A percentile compares a stretch with the other conserved stretches of the same genome.
Evolutionary conservation across 1,140 invertebrate species (phyloP).

Genomic region (Caenorhabditis brenneri): DNA sequence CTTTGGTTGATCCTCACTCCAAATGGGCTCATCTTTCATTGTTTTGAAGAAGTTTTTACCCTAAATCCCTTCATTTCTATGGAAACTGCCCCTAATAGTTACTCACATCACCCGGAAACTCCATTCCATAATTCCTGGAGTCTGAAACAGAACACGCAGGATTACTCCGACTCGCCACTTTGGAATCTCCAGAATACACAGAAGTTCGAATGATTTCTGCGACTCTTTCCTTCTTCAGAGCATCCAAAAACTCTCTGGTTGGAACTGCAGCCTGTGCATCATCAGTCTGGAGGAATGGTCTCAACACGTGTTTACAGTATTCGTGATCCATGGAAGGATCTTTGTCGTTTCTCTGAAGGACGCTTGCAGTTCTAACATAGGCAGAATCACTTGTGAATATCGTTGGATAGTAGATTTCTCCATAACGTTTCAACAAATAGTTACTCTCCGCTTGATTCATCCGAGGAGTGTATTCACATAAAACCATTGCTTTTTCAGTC

Average conservation of each 20-base stretch:
- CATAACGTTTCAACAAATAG: not conserved
- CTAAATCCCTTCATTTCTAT: too few relatives aligned
- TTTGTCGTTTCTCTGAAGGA: not conserved
- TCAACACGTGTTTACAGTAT: not conserved
- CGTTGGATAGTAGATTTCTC: not conserved
- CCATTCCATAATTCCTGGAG: not conserved
- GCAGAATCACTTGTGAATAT: not conserved
- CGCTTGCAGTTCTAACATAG: not conserved
- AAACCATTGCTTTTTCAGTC: too few relatives aligned
- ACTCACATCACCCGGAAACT: not conserved
- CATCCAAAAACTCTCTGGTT: too few relatives aligned
- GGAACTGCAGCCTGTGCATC: too few relatives aligned
- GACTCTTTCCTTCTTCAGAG: too few relatives aligned
- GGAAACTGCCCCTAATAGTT: too few relatives aligned
- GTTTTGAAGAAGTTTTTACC: too few relatives aligned
- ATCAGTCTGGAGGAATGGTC: too few relatives aligned
- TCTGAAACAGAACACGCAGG: not conserved
- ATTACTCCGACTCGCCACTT: not conserved
- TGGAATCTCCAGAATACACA: not conserved
- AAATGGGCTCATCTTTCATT: not conserved
- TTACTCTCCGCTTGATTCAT: not conserved
- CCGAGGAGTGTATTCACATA: not conserved
- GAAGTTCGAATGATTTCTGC: too few relatives aligned
- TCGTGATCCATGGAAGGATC: not conserved
- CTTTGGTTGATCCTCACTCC: not conserved